phyloP scores from a whole-genome alignment of 2,113 vertebrate genomes.

The Gobiocypris rarus region DNA sequence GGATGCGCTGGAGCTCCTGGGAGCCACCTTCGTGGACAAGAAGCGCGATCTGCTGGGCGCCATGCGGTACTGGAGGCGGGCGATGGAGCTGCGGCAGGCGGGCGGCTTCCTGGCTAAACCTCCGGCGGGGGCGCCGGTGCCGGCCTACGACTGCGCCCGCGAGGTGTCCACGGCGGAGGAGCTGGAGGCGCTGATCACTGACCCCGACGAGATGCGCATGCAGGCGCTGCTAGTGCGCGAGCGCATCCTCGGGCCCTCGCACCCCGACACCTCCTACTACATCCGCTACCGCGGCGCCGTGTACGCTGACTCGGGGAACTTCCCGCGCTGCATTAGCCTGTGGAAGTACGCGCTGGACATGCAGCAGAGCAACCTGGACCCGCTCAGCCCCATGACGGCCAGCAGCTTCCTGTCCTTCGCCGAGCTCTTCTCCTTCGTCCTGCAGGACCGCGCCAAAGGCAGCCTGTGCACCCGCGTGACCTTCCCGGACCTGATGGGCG shows the following conservation, averaged over 20 bases:
- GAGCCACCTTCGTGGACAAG: constrained; percentile 94
- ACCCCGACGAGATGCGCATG: constrained; percentile 96
- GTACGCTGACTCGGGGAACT: constrained; percentile 93
- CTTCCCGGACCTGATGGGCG: constrained; percentile 91
- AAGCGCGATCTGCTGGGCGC: constrained; percentile 90
- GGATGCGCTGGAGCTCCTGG: constrained; percentile 89
- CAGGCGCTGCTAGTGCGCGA: constrained; percentile 90
- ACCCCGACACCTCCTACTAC: constrained; percentile 95
- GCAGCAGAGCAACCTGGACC: constrained; percentile 94
- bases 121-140: constrained; percentile 81
- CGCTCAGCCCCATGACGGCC: constrained; percentile 94
- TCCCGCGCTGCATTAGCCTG: constrained; percentile 91
- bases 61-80: constrained; percentile 89
- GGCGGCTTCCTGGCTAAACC: constrained; percentile 78
- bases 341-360: constrained; percentile 97
- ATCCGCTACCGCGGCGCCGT: constrained; percentile 94
- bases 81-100: constrained; percentile 87
- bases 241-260: constrained; percentile 91
- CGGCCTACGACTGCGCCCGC: constrained; percentile 87
- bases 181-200: constrained; percentile 89
- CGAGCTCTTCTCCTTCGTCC: constrained; percentile 93
- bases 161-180: constrained; percentile 86
- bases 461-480: constrained; percentile 81
- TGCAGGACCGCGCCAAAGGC: constrained; percentile 92
- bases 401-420: constrained; percentile 96